Percentiles rank a stretch among this genome's conserved stretches.
Evolutionary conservation across 2,888 invertebrate genomes (phyloP).

Genomic region (Tenthredo notha): DNA sequence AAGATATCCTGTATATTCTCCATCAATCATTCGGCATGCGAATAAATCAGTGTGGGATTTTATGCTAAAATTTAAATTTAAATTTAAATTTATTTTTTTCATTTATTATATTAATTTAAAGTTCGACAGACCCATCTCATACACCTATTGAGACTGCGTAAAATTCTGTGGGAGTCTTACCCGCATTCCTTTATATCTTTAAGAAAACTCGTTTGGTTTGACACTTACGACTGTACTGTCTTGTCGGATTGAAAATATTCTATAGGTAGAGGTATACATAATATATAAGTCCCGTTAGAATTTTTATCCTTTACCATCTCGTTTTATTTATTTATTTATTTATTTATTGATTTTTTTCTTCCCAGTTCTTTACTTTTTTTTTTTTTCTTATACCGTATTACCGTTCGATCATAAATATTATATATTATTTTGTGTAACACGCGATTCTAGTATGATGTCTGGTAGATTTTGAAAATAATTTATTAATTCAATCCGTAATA

Average conservation of each 20-base stretch:
- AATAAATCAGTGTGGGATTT: not conserved
- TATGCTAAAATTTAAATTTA: not conserved
- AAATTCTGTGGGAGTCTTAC: constrained; percentile 2
- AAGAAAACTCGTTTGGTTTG: constrained; percentile 27
- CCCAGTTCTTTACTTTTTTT: not conserved
- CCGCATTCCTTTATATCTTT: not conserved
- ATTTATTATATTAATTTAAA: not conserved
- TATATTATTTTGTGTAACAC: not conserved
- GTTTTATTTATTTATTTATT: not conserved
- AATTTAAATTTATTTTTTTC: not conserved
- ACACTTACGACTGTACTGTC: not conserved
- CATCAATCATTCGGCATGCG: constrained; percentile 39
- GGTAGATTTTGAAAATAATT: constrained; percentile 8
- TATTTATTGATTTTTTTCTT: too few species aligned
- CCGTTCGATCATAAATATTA: not conserved
- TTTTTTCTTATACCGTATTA: not conserved
- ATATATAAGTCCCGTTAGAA: constrained; percentile 11
- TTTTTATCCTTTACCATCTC: constrained; percentile 2
- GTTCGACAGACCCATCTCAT: not conserved
- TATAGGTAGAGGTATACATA: not conserved
- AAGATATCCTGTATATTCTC: too few species aligned
- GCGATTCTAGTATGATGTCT: not conserved
- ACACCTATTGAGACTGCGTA: not conserved
- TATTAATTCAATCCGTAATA: not conserved
- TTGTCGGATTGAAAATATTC: not conserved